Conservation (phyloP, 2,797 vertebrate genomes). For the Hydrocynus forskahlii region DNA sequence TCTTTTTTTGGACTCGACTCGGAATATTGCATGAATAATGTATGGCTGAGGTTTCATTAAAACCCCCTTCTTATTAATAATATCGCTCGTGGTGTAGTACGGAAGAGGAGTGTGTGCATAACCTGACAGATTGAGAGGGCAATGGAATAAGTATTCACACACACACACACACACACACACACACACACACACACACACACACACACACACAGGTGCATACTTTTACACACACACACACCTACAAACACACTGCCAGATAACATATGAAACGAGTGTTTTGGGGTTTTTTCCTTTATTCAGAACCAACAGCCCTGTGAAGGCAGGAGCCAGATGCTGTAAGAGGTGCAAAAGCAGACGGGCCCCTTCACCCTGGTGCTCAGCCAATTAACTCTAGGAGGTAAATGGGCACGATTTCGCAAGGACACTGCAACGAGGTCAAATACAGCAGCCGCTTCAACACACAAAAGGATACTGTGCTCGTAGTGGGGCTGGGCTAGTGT, state of each 20-base stretch:
- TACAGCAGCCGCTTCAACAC: conserved; percentile 30
- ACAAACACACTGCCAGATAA: conserved; percentile 45
- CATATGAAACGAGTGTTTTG: conserved; percentile 59
- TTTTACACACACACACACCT: conserved; percentile 36
- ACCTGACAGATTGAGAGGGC: conserved; percentile 42
- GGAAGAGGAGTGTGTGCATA: conserved; percentile 31
- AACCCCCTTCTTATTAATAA: conserved; percentile 77
- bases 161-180: neutral
- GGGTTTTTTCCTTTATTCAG: neutral
- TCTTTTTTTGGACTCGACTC: conserved; percentile 57
- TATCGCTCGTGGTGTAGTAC: conserved; percentile 68
- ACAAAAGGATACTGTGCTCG: conserved; percentile 1
- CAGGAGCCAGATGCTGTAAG: conserved; percentile 28
- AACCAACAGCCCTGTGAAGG: conserved; percentile 7
- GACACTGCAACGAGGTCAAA: conserved; percentile 53
- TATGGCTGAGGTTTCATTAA: conserved; percentile 76
- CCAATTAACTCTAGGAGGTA: conserved; percentile 52
- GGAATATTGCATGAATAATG: conserved; percentile 81
- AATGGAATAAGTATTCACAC: conserved; percentile 29
- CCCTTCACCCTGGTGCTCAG: conserved; percentile 37
- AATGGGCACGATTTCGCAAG: conserved; percentile 49
- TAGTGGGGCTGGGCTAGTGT: neutral
- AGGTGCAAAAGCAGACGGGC: conserved; percentile 36
- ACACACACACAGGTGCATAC: neutral
- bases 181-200: neutral